These are phyloP conservation scores for Temnothorax ravouxi DNA, from an alignment of 2,888 invertebrate species.

Conservation along the genomic window DNA sequence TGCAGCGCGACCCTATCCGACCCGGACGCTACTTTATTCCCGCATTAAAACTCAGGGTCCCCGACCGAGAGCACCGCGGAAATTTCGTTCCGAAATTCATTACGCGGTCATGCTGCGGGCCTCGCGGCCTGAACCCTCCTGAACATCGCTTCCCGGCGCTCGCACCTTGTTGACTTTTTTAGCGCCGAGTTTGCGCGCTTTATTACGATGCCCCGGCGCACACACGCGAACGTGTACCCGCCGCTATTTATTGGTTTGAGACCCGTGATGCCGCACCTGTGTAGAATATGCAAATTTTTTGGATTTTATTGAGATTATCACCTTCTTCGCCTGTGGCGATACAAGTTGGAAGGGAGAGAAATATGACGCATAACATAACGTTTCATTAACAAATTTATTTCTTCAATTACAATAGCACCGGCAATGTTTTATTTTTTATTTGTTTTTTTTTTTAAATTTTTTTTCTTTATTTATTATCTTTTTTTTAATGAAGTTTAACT, in stretches of 20 bases:
- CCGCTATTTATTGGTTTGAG: conserved; percentile 57
- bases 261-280: conserved; percentile 36
- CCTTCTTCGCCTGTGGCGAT: background rate
- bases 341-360: background rate
- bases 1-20: conserved; percentile 82
- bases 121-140: conserved; percentile 37
- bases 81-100: conserved; percentile 79
- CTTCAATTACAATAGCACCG: background rate
- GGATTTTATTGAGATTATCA: conserved; percentile 11
- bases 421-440: background rate
- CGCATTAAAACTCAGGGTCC: conserved; percentile 80
- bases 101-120: conserved; percentile 67
- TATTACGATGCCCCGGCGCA: conserved; percentile 60
- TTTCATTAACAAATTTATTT: conserved; percentile 17
- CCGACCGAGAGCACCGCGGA: conserved; percentile 63
- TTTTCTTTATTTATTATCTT: background rate
- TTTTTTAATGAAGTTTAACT: background rate
- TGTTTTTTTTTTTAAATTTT: background rate
- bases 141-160: conserved; percentile 56
- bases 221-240: conserved; percentile 32
- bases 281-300: background rate
- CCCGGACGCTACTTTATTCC: conserved; percentile 84
- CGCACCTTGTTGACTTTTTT: conserved; percentile 68
- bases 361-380: background rate
- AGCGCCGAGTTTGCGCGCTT: conserved; percentile 65